Evolutionary conservation across 2,113 vertebrate species (phyloP).

Genomic region (Tenebrosternarchus preto): DNA sequence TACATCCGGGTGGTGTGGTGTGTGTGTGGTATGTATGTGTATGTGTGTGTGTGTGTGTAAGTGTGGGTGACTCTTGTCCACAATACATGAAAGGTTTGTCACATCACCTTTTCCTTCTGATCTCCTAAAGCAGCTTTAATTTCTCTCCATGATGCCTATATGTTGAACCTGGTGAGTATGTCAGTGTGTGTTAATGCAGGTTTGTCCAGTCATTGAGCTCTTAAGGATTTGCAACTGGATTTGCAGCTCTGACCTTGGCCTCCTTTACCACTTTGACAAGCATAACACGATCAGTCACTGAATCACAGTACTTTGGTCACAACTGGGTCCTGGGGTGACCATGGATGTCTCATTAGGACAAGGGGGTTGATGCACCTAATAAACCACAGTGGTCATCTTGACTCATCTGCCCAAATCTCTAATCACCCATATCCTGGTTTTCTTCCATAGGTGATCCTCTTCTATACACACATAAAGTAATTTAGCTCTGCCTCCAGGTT

Average conservation of each 20-base stretch:
- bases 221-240: constrained; percentile 1
- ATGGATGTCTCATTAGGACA: constrained; percentile 60
- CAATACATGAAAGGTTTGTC: neutral
- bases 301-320: constrained; percentile 62
- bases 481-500: no score
- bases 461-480: neutral
- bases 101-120: constrained; percentile 10
- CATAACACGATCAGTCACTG: constrained; percentile 69
- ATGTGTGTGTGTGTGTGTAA: neutral
- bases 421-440: constrained; percentile 66
- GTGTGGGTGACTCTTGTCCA: neutral
- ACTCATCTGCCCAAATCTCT: neutral
- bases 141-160: neutral
- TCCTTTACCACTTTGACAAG: constrained; percentile 41
- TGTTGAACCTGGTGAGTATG: neutral
- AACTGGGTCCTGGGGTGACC: constrained; percentile 55
- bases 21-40: constrained; percentile 10
- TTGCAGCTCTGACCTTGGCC: constrained; percentile 21
- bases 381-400: no score
- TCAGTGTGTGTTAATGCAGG: neutral
- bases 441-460: neutral
- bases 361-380: constrained; percentile 50
- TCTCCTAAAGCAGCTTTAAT: constrained; percentile 18
- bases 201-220: neutral
- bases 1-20: constrained; percentile 59